A percentile compares a stretch with the other conserved stretches of the same genome.
phyloP scores from a whole-genome alignment of 1,140 invertebrate species.

The Pseudomyrmex dendroicus region DNA sequence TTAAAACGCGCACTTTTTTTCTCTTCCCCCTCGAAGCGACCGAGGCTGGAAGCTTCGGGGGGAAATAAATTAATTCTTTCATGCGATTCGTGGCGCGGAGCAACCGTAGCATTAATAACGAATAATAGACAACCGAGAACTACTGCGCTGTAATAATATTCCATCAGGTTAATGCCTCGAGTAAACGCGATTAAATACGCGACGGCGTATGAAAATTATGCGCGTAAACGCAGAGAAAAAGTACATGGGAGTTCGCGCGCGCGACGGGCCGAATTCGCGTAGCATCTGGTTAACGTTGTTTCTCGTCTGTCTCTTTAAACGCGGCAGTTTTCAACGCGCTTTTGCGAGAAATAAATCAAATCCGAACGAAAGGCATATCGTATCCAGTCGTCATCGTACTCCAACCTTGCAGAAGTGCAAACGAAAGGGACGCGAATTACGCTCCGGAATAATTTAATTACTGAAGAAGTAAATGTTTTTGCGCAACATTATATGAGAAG shows the following conservation, averaged over 20 bases:
- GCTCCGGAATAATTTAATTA: no score
- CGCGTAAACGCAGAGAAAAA: neutral
- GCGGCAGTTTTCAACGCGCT: neutral
- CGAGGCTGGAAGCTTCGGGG: no score
- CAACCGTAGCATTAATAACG: neutral
- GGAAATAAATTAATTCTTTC: neutral
- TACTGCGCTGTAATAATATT: neutral
- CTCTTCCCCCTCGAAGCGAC: no score
- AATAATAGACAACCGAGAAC: neutral
- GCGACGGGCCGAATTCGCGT: neutral
- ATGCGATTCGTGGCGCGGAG: neutral
- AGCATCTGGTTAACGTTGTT: neutral
- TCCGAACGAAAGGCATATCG: neutral
- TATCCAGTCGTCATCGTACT: no score
- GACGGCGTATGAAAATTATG: slow-evolving; percentile 6
- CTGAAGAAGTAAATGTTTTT: no score
- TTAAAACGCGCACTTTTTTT: slow-evolving; percentile 25
- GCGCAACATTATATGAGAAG: no score
- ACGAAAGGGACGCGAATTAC: no score
- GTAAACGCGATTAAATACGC: slow-evolving; percentile 13
- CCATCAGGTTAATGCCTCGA: neutral
- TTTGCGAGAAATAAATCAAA: neutral
- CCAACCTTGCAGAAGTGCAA: no score
- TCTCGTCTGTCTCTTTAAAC: neutral
- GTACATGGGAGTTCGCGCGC: neutral